A percentile compares a stretch with the other conserved stretches of the same genome.
phyloP scores from a whole-genome alignment of 2,888 invertebrate species.

The Xylophagus ater region DNA sequence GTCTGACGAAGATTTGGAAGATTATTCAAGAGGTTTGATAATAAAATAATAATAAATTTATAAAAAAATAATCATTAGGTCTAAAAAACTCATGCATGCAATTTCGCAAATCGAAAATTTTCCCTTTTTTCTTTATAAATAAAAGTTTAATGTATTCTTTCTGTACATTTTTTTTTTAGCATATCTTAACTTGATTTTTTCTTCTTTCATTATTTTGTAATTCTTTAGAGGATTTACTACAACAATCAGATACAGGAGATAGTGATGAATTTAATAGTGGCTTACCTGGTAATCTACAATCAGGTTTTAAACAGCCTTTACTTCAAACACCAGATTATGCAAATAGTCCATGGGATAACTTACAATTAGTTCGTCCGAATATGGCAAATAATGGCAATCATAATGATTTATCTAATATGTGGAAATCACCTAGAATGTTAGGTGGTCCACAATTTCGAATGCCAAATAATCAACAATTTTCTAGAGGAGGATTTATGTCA shows the following conservation, averaged over 20 bases:
- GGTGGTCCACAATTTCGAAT: constrained; percentile 13
- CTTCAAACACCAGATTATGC: neutral
- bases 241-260: neutral
- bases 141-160: no score
- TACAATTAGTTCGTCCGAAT: neutral
- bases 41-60: neutral
- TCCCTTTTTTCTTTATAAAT: no score
- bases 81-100: neutral
- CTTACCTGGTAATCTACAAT: neutral
- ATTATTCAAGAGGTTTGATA: constrained; percentile 33
- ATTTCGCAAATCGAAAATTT: neutral
- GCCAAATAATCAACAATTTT: constrained; percentile 14
- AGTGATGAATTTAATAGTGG: no score
- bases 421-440: constrained; percentile 16
- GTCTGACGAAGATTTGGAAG: constrained; percentile 61
- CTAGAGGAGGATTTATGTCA: constrained; percentile 17
- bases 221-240: no score
- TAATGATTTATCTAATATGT: constrained; percentile 1
- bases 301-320: neutral
- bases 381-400: constrained; percentile 1
- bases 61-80: neutral
- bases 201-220: neutral
- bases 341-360: neutral
- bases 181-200: neutral
- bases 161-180: neutral